A percentile compares a stretch with the other conserved stretches of the same genome.
Evolutionary conservation across 2,888 invertebrate genomes (phyloP).

Genomic region (Dorcus parallelipipedus): DNA sequence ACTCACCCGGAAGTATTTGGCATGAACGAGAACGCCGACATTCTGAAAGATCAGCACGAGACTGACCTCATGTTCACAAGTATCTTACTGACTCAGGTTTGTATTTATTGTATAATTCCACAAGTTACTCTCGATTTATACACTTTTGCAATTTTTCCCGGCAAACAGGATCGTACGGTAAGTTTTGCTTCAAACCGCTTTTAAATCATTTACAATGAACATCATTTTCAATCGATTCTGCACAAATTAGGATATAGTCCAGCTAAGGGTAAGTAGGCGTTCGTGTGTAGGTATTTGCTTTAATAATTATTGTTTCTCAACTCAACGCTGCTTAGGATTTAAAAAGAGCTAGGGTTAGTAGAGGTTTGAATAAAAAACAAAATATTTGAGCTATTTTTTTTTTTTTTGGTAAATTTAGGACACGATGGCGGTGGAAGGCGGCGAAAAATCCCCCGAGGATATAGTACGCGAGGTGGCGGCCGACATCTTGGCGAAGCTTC

Average conservation of each 20-base stretch:
- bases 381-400: background rate
- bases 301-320: background rate
- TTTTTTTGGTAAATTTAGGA: conserved; percentile 54
- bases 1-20: conserved; percentile 87
- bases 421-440: conserved; percentile 57
- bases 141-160: too few species aligned
- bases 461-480: conserved; percentile 74
- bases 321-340: conserved; percentile 17
- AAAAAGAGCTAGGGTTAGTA: conserved; percentile 20
- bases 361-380: background rate
- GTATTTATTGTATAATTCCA: background rate
- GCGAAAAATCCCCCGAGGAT: conserved; percentile 71
- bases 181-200: conserved; percentile 33
- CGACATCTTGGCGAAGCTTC: conserved; percentile 75
- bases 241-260: conserved; percentile 51
- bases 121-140: too few species aligned
- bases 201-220: conserved; percentile 22
- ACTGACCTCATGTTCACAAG: conserved; percentile 72
- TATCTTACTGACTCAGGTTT: conserved; percentile 74
- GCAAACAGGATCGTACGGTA: conserved; percentile 50
- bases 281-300: background rate
- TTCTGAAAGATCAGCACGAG: conserved; percentile 87
- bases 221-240: conserved; percentile 37
- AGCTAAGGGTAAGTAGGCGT: conserved; percentile 38
- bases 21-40: conserved; percentile 89